Evolutionary conservation across 2,797 vertebrate species (phyloP).

Genomic region (Gallinago stenura): DNA sequence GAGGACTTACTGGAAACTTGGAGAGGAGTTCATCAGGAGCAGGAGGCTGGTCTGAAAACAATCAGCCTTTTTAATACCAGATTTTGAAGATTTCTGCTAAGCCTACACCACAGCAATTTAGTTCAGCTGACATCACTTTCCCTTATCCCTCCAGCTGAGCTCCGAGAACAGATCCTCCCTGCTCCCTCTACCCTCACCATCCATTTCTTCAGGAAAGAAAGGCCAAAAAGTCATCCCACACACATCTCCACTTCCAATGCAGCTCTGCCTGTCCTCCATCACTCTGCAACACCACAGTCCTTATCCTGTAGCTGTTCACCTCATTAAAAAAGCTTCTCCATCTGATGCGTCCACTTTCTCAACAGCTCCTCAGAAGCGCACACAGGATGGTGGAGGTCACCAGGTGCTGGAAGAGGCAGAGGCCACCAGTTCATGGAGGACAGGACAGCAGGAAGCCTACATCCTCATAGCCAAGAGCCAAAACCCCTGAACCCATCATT

Average conservation of each 20-base stretch:
- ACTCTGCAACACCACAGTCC: too few species aligned
- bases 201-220: not conserved
- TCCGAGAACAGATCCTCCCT: not conserved
- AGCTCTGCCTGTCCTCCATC: not conserved
- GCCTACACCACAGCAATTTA: not conserved
- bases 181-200: not conserved
- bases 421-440: fast-evolving
- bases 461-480: fast-evolving
- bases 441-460: fast-evolving
- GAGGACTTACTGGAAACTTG: fast-evolving
- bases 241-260: fast-evolving
- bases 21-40: not conserved
- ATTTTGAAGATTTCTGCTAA: not conserved
- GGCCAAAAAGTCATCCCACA: not conserved
- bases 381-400: not conserved
- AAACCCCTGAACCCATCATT: not conserved
- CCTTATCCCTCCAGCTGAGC: not conserved
- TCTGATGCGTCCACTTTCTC: not conserved
- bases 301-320: not conserved
- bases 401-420: not conserved
- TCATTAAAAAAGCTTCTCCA: not conserved
- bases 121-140: not conserved
- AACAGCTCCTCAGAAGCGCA: not conserved
- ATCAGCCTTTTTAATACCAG: not conserved
- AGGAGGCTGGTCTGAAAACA: not conserved